Evolutionary conservation across 2,888 invertebrate species (phyloP).

Genomic region (Cordilura impudica): DNA sequence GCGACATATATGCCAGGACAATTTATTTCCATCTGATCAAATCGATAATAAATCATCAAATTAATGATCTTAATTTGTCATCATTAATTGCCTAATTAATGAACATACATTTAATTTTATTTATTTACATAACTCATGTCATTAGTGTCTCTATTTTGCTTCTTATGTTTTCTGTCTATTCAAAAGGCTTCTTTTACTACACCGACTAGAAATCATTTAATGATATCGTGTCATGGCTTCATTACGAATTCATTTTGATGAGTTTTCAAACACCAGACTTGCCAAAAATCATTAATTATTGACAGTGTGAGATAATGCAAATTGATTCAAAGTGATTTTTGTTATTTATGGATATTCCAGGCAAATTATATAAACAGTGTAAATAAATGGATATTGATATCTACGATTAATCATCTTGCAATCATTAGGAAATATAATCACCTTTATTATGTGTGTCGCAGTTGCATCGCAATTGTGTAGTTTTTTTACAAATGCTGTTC

Average conservation of each 20-base stretch:
- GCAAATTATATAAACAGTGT: neutral
- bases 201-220: neutral
- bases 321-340: conserved; percentile 11
- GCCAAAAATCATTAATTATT: conserved; percentile 13
- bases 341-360: neutral
- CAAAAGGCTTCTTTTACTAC: neutral
- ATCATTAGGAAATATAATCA: too few species aligned
- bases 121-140: conserved; percentile 27
- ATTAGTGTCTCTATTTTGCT: conserved; percentile 15
- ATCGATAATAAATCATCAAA: neutral
- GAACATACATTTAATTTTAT: conserved; percentile 26
- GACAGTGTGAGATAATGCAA: conserved; percentile 7
- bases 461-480: too few species aligned
- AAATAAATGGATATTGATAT: neutral
- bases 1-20: too few species aligned
- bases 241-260: conserved; percentile 30
- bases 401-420: too few species aligned
- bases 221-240: conserved; percentile 13
- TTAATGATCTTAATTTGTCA: neutral
- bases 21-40: neutral
- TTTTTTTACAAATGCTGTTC: too few species aligned
- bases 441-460: too few species aligned
- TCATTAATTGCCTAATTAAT: conserved; percentile 45
- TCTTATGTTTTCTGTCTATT: neutral
- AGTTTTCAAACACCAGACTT: conserved; percentile 3